Base-by-base conservation (phyloP, 2,797 vertebrate species). In the Pipistrellus pygmaeus region DNA sequence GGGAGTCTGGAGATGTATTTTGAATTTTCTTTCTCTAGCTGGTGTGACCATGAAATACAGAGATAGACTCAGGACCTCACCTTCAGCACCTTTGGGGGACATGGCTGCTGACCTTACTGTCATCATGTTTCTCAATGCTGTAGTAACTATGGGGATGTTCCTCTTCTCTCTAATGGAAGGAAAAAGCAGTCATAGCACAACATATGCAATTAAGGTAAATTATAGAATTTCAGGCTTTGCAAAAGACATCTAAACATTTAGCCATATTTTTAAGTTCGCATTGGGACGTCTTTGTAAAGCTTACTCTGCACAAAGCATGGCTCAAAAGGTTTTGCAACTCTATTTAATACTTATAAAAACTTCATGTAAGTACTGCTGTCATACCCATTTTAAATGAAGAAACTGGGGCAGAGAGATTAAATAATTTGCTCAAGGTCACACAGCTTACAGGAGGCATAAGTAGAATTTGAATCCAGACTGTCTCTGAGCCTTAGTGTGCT, bases 131-230 rank as follows among this genome's bases (percentile, higher is more conserved):
- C 81, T 83, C 38, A 32, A 46, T 77, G 21, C 69, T 83, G 8
- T 46, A 27, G 10, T 91, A 73, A 88, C 68, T 71, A 23, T 14
- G 14, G 15, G 25, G 27, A 53, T 38, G 32, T 21, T 57, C 57
- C 25, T 95, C 57, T 80, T 96, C 91, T 94, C 72, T 95, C 85
- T 92, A 94, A 78, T 95, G 78, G 73, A 93, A 93, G 78, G 62
- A 53, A 72, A 30, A 89, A 5, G 13, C 86, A 60, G 13, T 96
- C 95, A 86, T 41, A 53, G 12, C 60, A 32, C 4, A 14, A 41
- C 55, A 85, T 21, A 62, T 80, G 92, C 77, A 95, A 18, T 71
- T 93, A 93, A 95, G 20, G 5, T 69, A 95, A 93, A 72, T 90
- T 69, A 91, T 60, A 55, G 55, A 85, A 92, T 73, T 44, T 35